These are phyloP conservation scores for Tragelaphus imberbis DNA, from an alignment of 2,113 vertebrate genomes.

Conservation along the genomic window DNA sequence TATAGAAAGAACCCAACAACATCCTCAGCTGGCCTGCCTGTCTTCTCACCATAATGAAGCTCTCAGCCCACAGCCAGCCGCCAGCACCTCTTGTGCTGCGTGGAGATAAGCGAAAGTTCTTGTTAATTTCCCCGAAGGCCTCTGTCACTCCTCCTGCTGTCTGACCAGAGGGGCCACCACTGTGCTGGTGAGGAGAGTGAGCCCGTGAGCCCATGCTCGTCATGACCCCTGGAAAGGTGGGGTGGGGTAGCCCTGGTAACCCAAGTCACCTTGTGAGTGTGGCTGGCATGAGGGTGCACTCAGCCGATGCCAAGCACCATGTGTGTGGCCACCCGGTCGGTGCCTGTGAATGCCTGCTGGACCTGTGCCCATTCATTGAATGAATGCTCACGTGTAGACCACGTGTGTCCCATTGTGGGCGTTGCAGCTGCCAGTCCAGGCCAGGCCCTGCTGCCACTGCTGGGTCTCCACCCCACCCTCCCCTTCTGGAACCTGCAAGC, in stretches of 20 bases:
- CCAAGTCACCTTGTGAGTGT: background rate
- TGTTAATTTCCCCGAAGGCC: conserved; percentile 41
- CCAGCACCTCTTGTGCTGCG: background rate
- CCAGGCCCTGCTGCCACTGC: background rate
- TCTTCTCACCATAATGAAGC: background rate
- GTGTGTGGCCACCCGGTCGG: background rate
- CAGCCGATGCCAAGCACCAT: rapidly evolving
- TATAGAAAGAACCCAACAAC: background rate
- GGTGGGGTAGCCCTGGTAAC: background rate
- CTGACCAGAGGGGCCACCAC: background rate
- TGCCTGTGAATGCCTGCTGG: background rate
- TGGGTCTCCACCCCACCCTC: background rate
- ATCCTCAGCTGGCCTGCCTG: background rate
- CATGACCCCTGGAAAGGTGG: background rate
- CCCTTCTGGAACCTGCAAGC: rapidly evolving
- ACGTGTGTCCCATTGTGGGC: background rate
- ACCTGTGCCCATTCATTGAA: rapidly evolving
- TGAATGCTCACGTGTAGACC: background rate
- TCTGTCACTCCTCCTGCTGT: background rate
- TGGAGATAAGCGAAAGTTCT: background rate
- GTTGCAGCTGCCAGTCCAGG: background rate
- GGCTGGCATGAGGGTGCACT: background rate
- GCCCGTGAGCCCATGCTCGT: rapidly evolving
- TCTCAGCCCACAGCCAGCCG: background rate
- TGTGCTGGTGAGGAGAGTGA: background rate